These are phyloP conservation scores for Hippocampus mohnikei DNA, from an alignment of 2,113 vertebrate genomes.

Conservation along the genomic window DNA sequence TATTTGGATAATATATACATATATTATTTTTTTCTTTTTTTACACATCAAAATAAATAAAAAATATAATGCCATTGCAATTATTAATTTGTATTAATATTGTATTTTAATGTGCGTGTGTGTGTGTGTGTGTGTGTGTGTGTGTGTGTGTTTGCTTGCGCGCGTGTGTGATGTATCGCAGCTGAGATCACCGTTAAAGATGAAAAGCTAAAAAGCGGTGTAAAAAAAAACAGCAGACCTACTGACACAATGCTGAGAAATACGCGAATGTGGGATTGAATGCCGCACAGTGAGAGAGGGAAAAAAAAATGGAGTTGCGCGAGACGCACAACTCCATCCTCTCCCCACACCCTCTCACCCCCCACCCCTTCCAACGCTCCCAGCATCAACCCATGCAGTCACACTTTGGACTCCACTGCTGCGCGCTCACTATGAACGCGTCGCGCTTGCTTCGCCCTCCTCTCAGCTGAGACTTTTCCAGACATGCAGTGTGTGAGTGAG, in stretches of 20 bases:
- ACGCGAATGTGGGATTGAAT: background rate
- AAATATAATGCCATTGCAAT: no score
- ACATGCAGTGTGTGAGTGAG: background rate
- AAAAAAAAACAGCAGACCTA: background rate
- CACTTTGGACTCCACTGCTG: background rate
- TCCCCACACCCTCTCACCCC: background rate
- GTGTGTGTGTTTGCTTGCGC: no score
- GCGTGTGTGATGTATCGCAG: no score
- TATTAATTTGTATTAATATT: no score
- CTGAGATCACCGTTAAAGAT: background rate
- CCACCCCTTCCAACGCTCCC: background rate
- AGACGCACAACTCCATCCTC: background rate
- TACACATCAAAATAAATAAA: no score
- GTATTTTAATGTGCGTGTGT: no score
- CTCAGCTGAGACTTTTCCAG: background rate
- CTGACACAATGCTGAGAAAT: background rate
- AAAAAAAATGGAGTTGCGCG: background rate
- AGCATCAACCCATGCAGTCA: slow-evolving; percentile 4
- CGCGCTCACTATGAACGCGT: slow-evolving; percentile 5
- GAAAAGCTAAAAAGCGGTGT: background rate
- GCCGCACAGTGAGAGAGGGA: background rate
- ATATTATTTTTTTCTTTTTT: no score
- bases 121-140: no score
- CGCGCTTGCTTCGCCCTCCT: background rate
- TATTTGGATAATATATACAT: no score